Evolutionary conservation across 2,797 vertebrate species (phyloP).

Genomic region (Apogon hyalosoma): DNA sequence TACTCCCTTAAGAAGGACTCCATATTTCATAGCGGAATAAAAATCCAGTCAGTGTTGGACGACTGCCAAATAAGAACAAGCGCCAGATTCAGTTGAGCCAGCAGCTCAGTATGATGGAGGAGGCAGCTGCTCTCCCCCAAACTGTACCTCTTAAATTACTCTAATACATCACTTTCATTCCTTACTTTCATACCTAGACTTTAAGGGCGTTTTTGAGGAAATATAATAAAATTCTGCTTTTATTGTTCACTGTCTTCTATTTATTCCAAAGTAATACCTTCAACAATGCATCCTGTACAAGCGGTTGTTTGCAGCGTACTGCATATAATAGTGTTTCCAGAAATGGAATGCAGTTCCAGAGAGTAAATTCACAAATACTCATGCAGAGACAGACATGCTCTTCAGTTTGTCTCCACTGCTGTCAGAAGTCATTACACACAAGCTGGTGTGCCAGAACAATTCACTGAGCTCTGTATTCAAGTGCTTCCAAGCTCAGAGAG

Average conservation of each 20-base stretch:
- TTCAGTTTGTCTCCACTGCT: slow-evolving; percentile 80
- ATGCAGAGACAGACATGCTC: slow-evolving; percentile 74
- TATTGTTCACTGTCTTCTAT: slow-evolving; percentile 16
- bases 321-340: slow-evolving; percentile 75
- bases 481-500: slow-evolving; percentile 67
- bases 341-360: slow-evolving; percentile 75
- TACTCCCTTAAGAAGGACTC: slow-evolving; percentile 48
- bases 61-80: slow-evolving; percentile 70
- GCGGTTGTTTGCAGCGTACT: slow-evolving; percentile 61
- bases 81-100: slow-evolving; percentile 67
- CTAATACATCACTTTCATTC: slow-evolving; percentile 44
- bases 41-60: slow-evolving; percentile 70
- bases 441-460: slow-evolving; percentile 73
- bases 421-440: slow-evolving; percentile 82
- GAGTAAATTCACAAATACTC: slow-evolving; percentile 73
- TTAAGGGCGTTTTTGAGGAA: slow-evolving; percentile 8
- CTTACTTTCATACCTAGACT: slow-evolving; percentile 28
- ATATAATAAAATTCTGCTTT: slow-evolving; percentile 5
- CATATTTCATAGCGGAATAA: slow-evolving; percentile 61
- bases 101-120: slow-evolving; percentile 60
- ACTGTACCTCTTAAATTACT: slow-evolving; percentile 59
- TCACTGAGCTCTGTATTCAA: slow-evolving; percentile 70
- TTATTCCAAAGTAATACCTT: slow-evolving; percentile 39
- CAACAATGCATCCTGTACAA: slow-evolving; percentile 48
- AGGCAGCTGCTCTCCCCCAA: slow-evolving; percentile 63